Conservation (phyloP, 2,888 invertebrate genomes). For the Diarsia brunnea region DNA sequence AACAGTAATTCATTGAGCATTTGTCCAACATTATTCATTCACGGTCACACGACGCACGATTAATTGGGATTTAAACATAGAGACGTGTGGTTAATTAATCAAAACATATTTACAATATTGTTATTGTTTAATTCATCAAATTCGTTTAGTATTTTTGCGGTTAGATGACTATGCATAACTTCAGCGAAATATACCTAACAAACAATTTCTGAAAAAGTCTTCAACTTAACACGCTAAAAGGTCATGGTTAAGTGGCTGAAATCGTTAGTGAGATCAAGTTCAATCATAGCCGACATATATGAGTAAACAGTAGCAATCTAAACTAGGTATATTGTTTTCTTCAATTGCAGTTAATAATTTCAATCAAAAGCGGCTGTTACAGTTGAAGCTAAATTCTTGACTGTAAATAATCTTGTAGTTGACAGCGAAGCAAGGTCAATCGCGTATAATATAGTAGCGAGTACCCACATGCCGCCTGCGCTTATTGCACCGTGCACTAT, state of each 20-base stretch:
- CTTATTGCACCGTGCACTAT: slow-evolving; percentile 67
- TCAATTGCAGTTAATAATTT: slow-evolving; percentile 59
- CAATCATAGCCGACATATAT: slow-evolving; percentile 36
- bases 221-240: slow-evolving; percentile 21
- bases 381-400: slow-evolving; percentile 66
- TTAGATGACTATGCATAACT: slow-evolving; percentile 14
- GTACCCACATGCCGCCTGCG: slow-evolving; percentile 55
- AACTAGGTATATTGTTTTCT: slow-evolving; percentile 46
- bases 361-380: slow-evolving; percentile 65
- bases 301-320: slow-evolving; percentile 31
- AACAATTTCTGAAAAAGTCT: slow-evolving; percentile 8
- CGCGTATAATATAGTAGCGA: slow-evolving; percentile 36
- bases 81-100: slow-evolving; percentile 42
- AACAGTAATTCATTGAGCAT: slow-evolving; percentile 42
- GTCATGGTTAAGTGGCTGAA: slow-evolving; percentile 40
- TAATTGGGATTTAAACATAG: slow-evolving; percentile 49
- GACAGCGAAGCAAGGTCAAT: slow-evolving; percentile 63
- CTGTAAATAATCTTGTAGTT: slow-evolving; percentile 68
- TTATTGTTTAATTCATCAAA: slow-evolving; percentile 8
- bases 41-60: slow-evolving; percentile 32
- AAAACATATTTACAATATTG: slow-evolving; percentile 15
- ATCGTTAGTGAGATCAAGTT: slow-evolving; percentile 48
- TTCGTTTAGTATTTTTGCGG: slow-evolving; percentile 8
- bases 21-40: slow-evolving; percentile 46
- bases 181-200: not conserved